Percentiles rank a stretch among this genome's conserved stretches.
Conservation (phyloP, 2,113 vertebrate species). For the Drymodes brunneopygia region DNA sequence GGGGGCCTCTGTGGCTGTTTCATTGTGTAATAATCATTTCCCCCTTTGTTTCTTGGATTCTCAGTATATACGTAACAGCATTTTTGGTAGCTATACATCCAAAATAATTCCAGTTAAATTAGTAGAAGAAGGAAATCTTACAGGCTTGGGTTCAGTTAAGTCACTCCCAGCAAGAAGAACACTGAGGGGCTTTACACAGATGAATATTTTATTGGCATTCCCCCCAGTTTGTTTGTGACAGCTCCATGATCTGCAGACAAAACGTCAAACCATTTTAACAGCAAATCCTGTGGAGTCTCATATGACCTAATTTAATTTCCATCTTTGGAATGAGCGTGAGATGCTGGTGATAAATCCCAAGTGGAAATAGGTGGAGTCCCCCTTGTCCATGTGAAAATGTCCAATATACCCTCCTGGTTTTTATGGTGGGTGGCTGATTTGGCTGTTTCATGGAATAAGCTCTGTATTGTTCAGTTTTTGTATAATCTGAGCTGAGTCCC, state of each 20-base stretch:
- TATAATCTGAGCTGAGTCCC: not conserved
- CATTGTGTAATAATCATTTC: not conserved
- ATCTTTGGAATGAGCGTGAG: not conserved
- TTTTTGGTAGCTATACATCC: not conserved
- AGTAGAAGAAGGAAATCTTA: not conserved
- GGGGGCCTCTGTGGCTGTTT: not conserved
- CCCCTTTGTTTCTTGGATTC: not conserved
- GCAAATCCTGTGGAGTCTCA: not conserved
- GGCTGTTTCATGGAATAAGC: not conserved
- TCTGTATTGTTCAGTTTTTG: not conserved
- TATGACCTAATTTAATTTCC: not conserved
- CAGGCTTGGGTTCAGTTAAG: no score
- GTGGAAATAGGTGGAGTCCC: not conserved
- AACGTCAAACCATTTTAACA: not conserved
- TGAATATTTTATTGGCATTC: not conserved
- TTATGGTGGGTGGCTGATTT: not conserved
- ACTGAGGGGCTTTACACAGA: not conserved
- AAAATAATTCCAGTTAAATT: not conserved
- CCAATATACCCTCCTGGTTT: not conserved
- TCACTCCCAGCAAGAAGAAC: not conserved
- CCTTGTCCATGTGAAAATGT: not conserved
- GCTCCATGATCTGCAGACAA: not conserved
- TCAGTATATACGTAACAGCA: not conserved
- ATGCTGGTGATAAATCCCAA: not conserved
- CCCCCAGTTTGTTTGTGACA: not conserved